These are phyloP conservation scores for Nothobranchius furzeri DNA, from an alignment of 2,113 vertebrate genomes.

Conservation along the genomic window DNA sequence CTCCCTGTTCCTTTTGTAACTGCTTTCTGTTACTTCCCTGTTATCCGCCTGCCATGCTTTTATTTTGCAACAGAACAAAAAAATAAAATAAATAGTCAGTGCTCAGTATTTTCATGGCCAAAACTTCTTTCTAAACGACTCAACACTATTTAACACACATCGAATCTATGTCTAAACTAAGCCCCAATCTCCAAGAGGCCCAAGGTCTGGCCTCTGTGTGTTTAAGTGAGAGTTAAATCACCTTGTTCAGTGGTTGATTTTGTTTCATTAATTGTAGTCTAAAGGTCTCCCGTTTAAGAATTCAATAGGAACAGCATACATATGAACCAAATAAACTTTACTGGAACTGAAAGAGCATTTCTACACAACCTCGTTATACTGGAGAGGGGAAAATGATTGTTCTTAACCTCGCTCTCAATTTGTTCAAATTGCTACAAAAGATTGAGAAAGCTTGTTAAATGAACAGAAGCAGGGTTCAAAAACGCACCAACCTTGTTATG, in stretches of 20 bases:
- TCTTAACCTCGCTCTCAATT: constrained; percentile 16
- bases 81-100: neutral
- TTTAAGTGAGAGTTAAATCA: constrained; percentile 19
- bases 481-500: constrained; percentile 33
- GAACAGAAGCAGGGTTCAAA: constrained; percentile 22
- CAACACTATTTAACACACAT: constrained; percentile 22
- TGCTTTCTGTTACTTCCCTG: constrained; percentile 53
- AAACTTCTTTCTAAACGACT: constrained; percentile 30
- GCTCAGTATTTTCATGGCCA: constrained; percentile 29
- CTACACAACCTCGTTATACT: constrained; percentile 2
- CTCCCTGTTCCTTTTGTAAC: constrained; percentile 48
- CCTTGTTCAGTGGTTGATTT: constrained; percentile 2
- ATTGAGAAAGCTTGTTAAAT: constrained; percentile 4
- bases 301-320: neutral
- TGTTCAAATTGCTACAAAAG: constrained; percentile 8
- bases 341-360: constrained; percentile 1
- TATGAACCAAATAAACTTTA: neutral
- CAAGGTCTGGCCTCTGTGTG: constrained; percentile 18
- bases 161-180: constrained; percentile 27
- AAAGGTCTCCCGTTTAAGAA: neutral
- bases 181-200: constrained; percentile 10
- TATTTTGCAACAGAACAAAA: constrained; percentile 31
- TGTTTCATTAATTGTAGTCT: constrained; percentile 2
- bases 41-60: constrained; percentile 42
- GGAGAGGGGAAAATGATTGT: constrained; percentile 7